A percentile compares a stretch with the other conserved stretches of the same genome.
These are phyloP conservation scores for Hyposmocoma kahamanoa DNA, from an alignment of 1,140 invertebrate species.

Conservation along the genomic window DNA sequence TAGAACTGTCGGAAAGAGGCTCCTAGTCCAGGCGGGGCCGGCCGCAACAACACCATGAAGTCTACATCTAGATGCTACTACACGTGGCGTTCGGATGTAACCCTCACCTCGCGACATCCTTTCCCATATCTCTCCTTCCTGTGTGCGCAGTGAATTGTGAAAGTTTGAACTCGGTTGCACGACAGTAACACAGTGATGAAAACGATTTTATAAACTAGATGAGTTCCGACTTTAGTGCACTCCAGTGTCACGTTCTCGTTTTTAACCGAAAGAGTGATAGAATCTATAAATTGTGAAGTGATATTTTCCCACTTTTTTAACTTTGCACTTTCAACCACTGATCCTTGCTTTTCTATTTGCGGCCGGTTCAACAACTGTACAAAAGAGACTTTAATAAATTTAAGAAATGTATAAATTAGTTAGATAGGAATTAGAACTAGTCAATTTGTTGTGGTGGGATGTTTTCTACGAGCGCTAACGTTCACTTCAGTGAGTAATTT, in stretches of 20 bases:
- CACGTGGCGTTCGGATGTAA: conserved; percentile 19
- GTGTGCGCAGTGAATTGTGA: conserved; percentile 34
- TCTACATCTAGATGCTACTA: conserved; percentile 53
- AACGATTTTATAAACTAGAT: conserved; percentile 7
- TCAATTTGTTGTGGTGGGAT: conserved; percentile 69
- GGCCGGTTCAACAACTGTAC: conserved; percentile 57
- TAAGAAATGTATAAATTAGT: conserved; percentile 46
- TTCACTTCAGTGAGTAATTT: conserved; percentile 50
- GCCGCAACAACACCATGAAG: conserved; percentile 67
- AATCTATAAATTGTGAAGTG: conserved; percentile 23
- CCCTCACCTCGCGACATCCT: conserved; percentile 13
- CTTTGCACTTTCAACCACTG: conserved; percentile 11
- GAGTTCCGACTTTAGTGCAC: conserved; percentile 6
- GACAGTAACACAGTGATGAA: conserved; percentile 24
- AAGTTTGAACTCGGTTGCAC: conserved; percentile 57
- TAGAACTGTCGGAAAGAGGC: conserved; percentile 58
- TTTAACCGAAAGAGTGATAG: conserved; percentile 19
- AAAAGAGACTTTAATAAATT: conserved; percentile 64
- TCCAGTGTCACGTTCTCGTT: conserved; percentile 6
- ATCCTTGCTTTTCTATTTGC: conserved; percentile 46
- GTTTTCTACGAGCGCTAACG: conserved; percentile 65
- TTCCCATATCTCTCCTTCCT: conserved; percentile 28
- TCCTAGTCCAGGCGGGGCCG: conserved; percentile 69
- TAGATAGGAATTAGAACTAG: conserved; percentile 69
- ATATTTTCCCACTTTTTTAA: conserved; percentile 16